These are phyloP conservation scores for Drosophila suboccidentalis DNA, from an alignment of 2,888 invertebrate species.

Conservation along the genomic window DNA sequence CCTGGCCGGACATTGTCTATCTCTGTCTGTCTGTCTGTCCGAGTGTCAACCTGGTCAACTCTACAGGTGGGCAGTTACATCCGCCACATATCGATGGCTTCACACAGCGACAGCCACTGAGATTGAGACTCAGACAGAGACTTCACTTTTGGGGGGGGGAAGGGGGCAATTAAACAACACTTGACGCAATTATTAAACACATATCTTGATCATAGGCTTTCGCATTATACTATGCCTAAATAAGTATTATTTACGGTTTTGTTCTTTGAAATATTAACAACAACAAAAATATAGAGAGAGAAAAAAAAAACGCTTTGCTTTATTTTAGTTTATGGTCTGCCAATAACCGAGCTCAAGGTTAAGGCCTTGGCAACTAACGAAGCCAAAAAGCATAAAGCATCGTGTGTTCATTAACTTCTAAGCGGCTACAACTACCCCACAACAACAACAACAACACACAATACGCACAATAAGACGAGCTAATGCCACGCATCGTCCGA, in stretches of 20 bases:
- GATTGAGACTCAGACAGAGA: neutral
- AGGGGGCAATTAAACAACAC: constrained; percentile 22
- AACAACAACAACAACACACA: constrained; percentile 21
- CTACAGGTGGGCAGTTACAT: constrained; percentile 41
- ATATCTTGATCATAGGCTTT: constrained; percentile 12
- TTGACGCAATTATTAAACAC: constrained; percentile 11
- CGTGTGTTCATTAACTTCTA: constrained; percentile 73
- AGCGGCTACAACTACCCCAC: constrained; percentile 70
- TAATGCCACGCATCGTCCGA: constrained; percentile 67
- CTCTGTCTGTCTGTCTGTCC: neutral
- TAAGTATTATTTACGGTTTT: constrained; percentile 30
- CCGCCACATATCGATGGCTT: constrained; percentile 43
- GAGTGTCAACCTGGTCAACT: no score
- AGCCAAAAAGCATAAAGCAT: constrained; percentile 35
- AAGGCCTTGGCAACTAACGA: constrained; percentile 66
- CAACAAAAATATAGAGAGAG: neutral
- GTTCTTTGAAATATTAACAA: constrained; percentile 20
- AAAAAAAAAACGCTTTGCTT: constrained; percentile 58
- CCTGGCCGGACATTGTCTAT: constrained; percentile 62
- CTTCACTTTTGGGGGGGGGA: neutral
- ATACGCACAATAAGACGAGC: constrained; percentile 53
- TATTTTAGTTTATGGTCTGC: constrained; percentile 78
- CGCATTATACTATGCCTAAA: constrained; percentile 19
- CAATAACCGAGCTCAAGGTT: constrained; percentile 80
- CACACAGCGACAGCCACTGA: no score